phyloP scores from a whole-genome alignment of 1,140 invertebrate species.

The Gryllus bimaculatus region DNA sequence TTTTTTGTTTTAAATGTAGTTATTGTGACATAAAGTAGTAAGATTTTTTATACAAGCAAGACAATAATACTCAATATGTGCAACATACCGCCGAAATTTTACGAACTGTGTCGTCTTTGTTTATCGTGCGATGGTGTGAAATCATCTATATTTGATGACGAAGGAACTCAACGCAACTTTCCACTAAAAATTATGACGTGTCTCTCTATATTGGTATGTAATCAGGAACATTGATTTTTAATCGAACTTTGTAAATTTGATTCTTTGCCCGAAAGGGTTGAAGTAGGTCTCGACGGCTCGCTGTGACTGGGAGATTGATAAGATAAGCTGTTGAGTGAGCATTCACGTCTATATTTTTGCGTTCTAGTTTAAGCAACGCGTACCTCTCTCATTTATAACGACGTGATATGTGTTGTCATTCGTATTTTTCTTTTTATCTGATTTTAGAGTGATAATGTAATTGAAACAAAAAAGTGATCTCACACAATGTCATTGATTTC shows the following conservation, averaged over 20 bases:
- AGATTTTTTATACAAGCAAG: constrained; percentile 15
- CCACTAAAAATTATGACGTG: constrained; percentile 40
- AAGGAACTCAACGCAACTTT: constrained; percentile 38
- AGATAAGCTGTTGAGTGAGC: constrained; percentile 16
- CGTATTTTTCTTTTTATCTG: too few relatives aligned
- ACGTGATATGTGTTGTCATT: too few relatives aligned
- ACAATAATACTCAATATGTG: constrained; percentile 32
- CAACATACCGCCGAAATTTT: constrained; percentile 42
- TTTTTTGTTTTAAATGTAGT: constrained; percentile 21
- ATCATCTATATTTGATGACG: constrained; percentile 41
- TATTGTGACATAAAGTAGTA: background rate
- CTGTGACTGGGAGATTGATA: constrained; percentile 19
- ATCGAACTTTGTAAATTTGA: constrained; percentile 23
- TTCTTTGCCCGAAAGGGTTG: constrained; percentile 13
- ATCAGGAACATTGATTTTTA: background rate
- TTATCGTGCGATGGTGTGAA: constrained; percentile 42
- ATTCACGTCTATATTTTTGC: constrained; percentile 11
- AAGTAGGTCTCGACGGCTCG: constrained; percentile 31
- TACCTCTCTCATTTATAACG: too few relatives aligned
- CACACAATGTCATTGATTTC: too few relatives aligned
- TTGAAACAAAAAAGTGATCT: constrained; percentile 4
- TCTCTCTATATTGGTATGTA: constrained; percentile 39
- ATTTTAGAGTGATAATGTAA: background rate
- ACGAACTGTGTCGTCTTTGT: constrained; percentile 44
- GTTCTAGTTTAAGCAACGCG: too few relatives aligned